These are phyloP conservation scores for Tinamus guttatus DNA, from an alignment of 2,113 vertebrate species.

Conservation along the genomic window DNA sequence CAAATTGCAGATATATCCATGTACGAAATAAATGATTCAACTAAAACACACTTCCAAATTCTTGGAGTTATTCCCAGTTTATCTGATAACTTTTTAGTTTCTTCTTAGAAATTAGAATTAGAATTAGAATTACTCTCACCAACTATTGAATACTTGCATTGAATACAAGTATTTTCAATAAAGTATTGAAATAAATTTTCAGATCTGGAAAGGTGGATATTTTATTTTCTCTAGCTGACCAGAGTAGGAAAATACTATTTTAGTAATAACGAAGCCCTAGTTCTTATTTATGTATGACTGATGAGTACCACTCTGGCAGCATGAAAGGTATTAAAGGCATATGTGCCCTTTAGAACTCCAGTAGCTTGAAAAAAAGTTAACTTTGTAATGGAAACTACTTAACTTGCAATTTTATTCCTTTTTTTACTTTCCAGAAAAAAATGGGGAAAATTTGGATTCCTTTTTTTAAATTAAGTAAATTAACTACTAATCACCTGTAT, in stretches of 20 bases:
- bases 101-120: too few species aligned
- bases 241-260: background rate
- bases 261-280: background rate
- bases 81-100: background rate
- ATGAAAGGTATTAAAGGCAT: background rate
- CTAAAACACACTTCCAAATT: background rate
- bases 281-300: background rate
- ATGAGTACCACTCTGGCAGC: background rate
- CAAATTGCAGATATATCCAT: background rate
- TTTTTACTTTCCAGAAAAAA: background rate
- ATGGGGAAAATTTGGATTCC: background rate
- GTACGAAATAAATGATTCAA: conserved; percentile 9
- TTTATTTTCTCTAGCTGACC: background rate
- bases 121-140: background rate
- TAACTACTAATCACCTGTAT: background rate
- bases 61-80: background rate
- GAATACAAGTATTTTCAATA: background rate
- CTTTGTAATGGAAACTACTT: background rate
- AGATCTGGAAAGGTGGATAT: background rate
- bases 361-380: background rate
- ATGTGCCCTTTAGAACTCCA: background rate
- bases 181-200: background rate
- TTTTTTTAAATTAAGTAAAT: background rate
- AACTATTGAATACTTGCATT: too few species aligned
- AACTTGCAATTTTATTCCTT: background rate